Evolutionary conservation across 2,113 vertebrate species (phyloP).

Genomic region (Barbus barbus): DNA sequence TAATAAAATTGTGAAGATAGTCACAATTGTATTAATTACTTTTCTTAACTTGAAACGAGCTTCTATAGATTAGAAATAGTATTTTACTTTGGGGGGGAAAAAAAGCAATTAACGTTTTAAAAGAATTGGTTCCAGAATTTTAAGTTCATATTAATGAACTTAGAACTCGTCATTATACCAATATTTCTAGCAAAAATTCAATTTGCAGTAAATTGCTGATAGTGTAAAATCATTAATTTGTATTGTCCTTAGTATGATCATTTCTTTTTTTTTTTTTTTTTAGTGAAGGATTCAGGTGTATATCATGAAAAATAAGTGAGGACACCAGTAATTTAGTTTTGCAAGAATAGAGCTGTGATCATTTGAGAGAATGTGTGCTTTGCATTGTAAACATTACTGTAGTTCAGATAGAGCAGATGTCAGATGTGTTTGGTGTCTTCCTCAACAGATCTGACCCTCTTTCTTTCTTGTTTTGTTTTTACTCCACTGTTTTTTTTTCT

Average conservation of each 20-base stretch:
- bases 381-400: neutral
- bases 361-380: neutral
- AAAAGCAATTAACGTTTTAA: too few relatives aligned
- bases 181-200: neutral
- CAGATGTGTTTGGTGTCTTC: conserved; percentile 3
- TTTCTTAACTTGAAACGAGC: too few relatives aligned
- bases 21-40: too few relatives aligned
- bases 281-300: neutral
- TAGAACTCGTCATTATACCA: too few relatives aligned
- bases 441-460: neutral
- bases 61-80: too few relatives aligned
- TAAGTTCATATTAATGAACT: too few relatives aligned
- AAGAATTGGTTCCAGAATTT: too few relatives aligned
- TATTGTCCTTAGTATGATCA: too few relatives aligned
- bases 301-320: neutral
- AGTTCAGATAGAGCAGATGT: neutral
- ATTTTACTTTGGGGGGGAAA: too few relatives aligned
- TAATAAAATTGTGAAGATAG: too few relatives aligned
- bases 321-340: neutral
- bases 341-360: neutral
- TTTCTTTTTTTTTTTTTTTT: too few relatives aligned
- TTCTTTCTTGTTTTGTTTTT: conserved; percentile 4
- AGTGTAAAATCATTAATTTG: neutral
- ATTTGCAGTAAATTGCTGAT: neutral
- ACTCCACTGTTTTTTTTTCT: neutral